These are phyloP conservation scores for Myoxocephalus aenaeus DNA, from an alignment of 2,797 vertebrate species.

Conservation along the genomic window DNA sequence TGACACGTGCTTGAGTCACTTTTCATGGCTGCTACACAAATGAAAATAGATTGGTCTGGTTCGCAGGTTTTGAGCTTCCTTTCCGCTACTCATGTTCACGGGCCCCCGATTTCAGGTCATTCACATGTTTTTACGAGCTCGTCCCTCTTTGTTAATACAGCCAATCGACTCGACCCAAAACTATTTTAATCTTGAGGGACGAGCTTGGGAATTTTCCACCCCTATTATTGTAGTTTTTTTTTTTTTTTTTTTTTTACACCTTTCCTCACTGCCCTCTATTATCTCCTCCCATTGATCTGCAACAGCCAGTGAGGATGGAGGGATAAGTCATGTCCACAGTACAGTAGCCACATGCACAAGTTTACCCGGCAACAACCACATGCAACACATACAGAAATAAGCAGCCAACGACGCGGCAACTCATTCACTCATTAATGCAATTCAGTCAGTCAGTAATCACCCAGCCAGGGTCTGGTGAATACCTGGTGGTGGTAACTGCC, in stretches of 20 bases:
- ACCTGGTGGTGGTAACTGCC: slow-evolving; percentile 89
- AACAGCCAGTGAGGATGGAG: slow-evolving; percentile 42
- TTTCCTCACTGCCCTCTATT: neutral
- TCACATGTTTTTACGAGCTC: slow-evolving; percentile 39
- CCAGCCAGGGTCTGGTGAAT: slow-evolving; percentile 51
- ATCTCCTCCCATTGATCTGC: slow-evolving; percentile 35
- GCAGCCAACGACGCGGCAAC: slow-evolving; percentile 9
- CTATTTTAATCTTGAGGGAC: slow-evolving; percentile 36
- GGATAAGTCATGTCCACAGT: slow-evolving; percentile 56
- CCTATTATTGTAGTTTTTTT: slow-evolving; percentile 8
- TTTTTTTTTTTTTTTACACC: neutral
- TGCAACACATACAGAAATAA: slow-evolving; percentile 43
- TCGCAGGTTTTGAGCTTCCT: slow-evolving; percentile 16
- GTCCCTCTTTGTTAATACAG: slow-evolving; percentile 35
- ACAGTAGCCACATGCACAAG: slow-evolving; percentile 67
- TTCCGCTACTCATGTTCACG: slow-evolving; percentile 31
- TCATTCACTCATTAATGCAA: too few species aligned
- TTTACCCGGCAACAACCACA: slow-evolving; percentile 58
- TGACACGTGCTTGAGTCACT: slow-evolving; percentile 35
- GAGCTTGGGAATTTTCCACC: slow-evolving; percentile 31
- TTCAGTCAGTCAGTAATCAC: slow-evolving; percentile 13
- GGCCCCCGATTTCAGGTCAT: slow-evolving; percentile 23
- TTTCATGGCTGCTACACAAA: slow-evolving; percentile 34
- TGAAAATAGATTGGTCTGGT: slow-evolving; percentile 41
- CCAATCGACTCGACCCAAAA: slow-evolving; percentile 43